Percentiles rank a stretch among this genome's conserved stretches.
phyloP scores from a whole-genome alignment of 2,113 vertebrate genomes.

The Gadus chalcogrammus region DNA sequence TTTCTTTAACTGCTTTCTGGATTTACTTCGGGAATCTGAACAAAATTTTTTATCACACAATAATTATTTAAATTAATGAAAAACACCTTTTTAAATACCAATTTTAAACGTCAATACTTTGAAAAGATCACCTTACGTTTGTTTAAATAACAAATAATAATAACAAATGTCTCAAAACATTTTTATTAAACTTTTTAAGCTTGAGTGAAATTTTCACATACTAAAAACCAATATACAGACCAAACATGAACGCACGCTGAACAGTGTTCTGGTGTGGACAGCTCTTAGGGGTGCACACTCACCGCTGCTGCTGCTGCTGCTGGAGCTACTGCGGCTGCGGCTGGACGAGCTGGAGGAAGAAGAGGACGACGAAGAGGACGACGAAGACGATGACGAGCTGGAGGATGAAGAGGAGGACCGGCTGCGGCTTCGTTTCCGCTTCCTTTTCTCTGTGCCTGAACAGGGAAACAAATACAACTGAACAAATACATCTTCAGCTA shows the following conservation, averaged over 20 bases:
- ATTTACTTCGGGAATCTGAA: constrained; percentile 73
- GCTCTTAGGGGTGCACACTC: constrained; percentile 15
- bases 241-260: background rate
- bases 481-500: no score
- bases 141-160: no score
- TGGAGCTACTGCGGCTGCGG: constrained; percentile 57
- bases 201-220: no score
- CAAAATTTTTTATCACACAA: no score
- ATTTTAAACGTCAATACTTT: no score
- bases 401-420: constrained; percentile 77
- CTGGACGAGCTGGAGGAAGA: constrained; percentile 66
- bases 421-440: constrained; percentile 81
- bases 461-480: no score
- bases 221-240: no score
- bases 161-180: no score
- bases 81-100: background rate
- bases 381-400: constrained; percentile 66
- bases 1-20: constrained; percentile 81
- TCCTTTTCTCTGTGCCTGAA: constrained; percentile 76
- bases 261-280: background rate
- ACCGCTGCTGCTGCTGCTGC: constrained; percentile 78
- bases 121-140: no score
- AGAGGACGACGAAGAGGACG: constrained; percentile 66
- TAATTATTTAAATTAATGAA: no score
- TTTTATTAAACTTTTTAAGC: no score